Evolutionary conservation across 2,888 invertebrate species (phyloP).

Genomic region (Ecliptopera silaceata): DNA sequence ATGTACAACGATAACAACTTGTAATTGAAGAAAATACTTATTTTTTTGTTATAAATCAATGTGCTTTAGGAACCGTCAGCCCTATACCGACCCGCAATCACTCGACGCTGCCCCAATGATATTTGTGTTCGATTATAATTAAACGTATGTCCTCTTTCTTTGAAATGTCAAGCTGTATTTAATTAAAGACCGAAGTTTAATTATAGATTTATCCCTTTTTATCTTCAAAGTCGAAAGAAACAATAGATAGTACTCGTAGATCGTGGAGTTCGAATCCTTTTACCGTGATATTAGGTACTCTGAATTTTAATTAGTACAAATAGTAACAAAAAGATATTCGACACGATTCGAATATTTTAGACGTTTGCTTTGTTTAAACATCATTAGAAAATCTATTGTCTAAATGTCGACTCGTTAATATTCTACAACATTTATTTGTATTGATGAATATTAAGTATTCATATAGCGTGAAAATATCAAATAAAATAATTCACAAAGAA

Average conservation of each 20-base stretch:
- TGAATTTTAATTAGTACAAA: background rate
- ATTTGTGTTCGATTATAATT: slow-evolving; percentile 80
- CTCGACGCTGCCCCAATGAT: slow-evolving; percentile 78
- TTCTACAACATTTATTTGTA: too few relatives aligned
- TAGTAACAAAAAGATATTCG: background rate
- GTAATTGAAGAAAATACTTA: background rate
- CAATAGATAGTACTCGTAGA: slow-evolving; percentile 17
- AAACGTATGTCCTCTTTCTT: slow-evolving; percentile 80
- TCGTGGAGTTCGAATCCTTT: background rate
- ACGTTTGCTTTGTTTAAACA: background rate
- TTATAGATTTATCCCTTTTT: slow-evolving; percentile 50
- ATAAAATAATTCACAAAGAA: too few relatives aligned
- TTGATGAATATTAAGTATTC: too few relatives aligned
- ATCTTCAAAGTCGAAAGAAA: slow-evolving; percentile 33
- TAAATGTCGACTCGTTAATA: too few relatives aligned
- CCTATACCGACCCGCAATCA: slow-evolving; percentile 65
- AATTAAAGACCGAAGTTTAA: slow-evolving; percentile 66
- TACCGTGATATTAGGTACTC: background rate
- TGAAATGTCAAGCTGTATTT: slow-evolving; percentile 81
- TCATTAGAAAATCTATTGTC: background rate
- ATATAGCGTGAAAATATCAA: too few relatives aligned
- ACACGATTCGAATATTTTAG: background rate
- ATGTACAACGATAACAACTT: background rate
- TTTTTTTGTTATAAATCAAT: slow-evolving; percentile 7
- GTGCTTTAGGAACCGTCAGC: slow-evolving; percentile 33